Evolutionary conservation across 2,888 invertebrate genomes (phyloP), one percentile per base, ranked within the genome.

Genomic region (Antheraea assamensis): DNA sequence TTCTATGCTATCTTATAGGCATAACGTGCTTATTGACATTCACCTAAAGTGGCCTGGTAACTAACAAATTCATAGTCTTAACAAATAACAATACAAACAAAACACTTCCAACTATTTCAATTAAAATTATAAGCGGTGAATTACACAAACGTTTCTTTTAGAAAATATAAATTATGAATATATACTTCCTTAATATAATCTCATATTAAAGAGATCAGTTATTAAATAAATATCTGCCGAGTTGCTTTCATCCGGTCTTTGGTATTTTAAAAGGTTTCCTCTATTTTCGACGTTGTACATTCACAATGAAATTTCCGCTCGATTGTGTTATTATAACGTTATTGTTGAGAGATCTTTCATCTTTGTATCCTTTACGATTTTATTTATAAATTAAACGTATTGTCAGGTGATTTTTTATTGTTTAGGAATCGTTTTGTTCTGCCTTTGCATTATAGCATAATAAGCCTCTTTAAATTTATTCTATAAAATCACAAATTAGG

Each of bases 291-390:
- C 61, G 19, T 64, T 64, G 61, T 64, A 64, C 61, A 30, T 64
- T 64, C 27, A 64, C 61, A 64, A 30, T 64, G 61, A 64, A 64
- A 64, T 64, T 30, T 64, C 61, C 61, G 61, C 61, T 15, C 30
- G 27, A 64, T 64, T 64, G 27, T 30, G 61, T 64, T 27, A n/a
- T n/a, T n/a, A 64, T 64, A 64, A 64, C 27, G 27, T 64, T 64
- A 64, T 64, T 64, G 30, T 64, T 64, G 27, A 64, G 61, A 64
- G 61, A 30, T 64, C 17, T 64, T 64, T 30, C 30, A 30, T 64
- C 17, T 64, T 64, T 30, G 17, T 64, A 30, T 64, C 30, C 61
- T 15, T 64, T 64, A 30, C 30, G 30, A 17, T 15, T 30, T 64
- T 64, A 17, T 30, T 64, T 27, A 27, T 64, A 27, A 64, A 64